phyloP scores from a whole-genome alignment of 2,113 vertebrate species.

The Tragulus kanchil region DNA sequence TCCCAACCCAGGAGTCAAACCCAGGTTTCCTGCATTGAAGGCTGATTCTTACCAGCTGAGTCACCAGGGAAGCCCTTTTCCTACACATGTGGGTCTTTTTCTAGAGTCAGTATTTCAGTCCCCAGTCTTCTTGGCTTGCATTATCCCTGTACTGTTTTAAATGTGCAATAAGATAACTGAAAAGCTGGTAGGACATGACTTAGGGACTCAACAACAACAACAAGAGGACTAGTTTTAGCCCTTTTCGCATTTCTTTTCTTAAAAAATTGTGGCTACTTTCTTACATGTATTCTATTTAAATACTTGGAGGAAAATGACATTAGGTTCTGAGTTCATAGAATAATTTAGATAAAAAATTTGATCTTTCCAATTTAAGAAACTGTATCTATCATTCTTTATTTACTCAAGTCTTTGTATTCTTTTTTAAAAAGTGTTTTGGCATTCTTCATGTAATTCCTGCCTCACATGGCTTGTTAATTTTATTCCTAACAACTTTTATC shows the following conservation, averaged over 20 bases:
- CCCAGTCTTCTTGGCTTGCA: not conserved
- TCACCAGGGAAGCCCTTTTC: not conserved
- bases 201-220: not conserved
- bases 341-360: not conserved
- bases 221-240: not conserved
- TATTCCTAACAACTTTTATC: not conserved
- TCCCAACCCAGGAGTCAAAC: too few relatives aligned
- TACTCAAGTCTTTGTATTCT: not conserved
- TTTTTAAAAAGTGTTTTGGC: not conserved
- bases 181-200: not conserved
- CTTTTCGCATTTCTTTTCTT: not conserved
- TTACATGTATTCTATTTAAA: not conserved
- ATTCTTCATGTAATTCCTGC: not conserved
- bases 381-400: not conserved
- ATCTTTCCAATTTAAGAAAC: not conserved
- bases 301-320: not conserved
- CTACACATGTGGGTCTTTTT: not conserved
- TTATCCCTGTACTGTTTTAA: not conserved
- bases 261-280: not conserved
- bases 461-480: not conserved
- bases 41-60: too few relatives aligned
- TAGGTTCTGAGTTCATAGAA: conserved; percentile 1
- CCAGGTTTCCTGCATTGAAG: too few relatives aligned
- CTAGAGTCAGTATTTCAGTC: not conserved
- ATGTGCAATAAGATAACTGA: not conserved